Base-by-base conservation (phyloP, 2,113 vertebrate genomes). In the Boulengeromyrus knoepffleri region DNA sequence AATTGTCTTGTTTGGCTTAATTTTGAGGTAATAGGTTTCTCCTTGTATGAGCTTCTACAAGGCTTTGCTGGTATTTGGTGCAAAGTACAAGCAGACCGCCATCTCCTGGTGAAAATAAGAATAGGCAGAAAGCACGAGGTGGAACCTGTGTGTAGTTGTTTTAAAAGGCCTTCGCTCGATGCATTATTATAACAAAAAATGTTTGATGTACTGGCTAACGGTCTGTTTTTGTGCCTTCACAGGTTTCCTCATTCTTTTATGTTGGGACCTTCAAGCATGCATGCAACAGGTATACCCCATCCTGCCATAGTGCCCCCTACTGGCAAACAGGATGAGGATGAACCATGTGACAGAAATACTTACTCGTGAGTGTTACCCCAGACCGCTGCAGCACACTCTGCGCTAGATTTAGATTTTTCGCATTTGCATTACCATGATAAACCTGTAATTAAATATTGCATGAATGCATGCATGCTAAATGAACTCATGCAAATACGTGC, bases 231-330 rank as follows among this genome's bases (percentile, higher is more conserved):
- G 31, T 89, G 36, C 88, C 42, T 45, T 21, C 9, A 89, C 94
- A 99, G 99, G 99, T 98, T 99, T 95, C 95, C 98, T 90, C 99
- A 98, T 93, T 98, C 99, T 0, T 95, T 99, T 94, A 97, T 99
- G 97, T 96, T 99, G 90, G 96, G 98, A 91, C 97, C 98, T 0
- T 96, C 96, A 0, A 95, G 98, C 90, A 98, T 99, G 96, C 99
- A 99, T 93, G 97, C 98, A 1, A 97, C 99, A 0, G 98, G 98
- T 92, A 99, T 99, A 95, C 98, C 98, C 0, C 99, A 99, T 93
- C 97, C 98, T 0, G 97, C 98, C 91, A 99, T 99, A 89, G 97
- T 99, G 94, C 98, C 98, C 92, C 94, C 97, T 91, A 95, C 98
- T 84, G 97, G 97, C 93, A 99, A 99, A 94, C 98, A 98, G 93